Percentiles rank a stretch among this genome's conserved stretches.
Conservation (phyloP, 2,797 vertebrate genomes). For the Crenichthys baileyi region DNA sequence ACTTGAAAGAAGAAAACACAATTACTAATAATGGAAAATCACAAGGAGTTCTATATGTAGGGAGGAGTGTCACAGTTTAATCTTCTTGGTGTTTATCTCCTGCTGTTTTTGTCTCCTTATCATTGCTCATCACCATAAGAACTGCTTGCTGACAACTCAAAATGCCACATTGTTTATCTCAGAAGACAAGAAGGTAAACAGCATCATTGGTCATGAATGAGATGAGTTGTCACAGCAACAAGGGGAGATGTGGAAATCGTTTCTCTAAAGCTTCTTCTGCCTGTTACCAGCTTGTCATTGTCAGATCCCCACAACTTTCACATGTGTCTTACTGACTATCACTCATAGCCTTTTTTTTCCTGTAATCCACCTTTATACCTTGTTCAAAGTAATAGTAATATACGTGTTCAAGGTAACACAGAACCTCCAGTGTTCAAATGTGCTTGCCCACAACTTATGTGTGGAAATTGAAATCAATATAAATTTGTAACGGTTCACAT, state of each 20-base stretch:
- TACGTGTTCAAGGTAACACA: not conserved
- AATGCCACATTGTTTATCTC: constrained; percentile 27
- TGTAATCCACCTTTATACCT: constrained; percentile 46
- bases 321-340: constrained; percentile 11
- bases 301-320: constrained; percentile 8
- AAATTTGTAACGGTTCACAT: constrained; percentile 32
- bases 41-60: constrained; percentile 5
- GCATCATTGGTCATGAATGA: constrained; percentile 30
- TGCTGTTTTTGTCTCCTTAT: constrained; percentile 23
- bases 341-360: not conserved
- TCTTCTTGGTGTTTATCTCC: constrained; percentile 18
- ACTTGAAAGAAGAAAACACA: constrained; percentile 7
- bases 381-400: constrained; percentile 36
- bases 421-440: constrained; percentile 9
- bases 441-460: constrained; percentile 30
- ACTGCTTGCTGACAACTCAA: constrained; percentile 23
- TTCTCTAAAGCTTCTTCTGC: constrained; percentile 9
- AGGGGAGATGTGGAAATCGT: constrained; percentile 28
- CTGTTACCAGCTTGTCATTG: constrained; percentile 22
- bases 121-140: constrained; percentile 18
- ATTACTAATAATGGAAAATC: constrained; percentile 26
- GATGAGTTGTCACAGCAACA: constrained; percentile 27
- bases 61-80: constrained; percentile 17
- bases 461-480: constrained; percentile 55
- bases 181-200: constrained; percentile 32